Conservation (phyloP, 2,797 vertebrate genomes). For the Eurystomus glaucurus region DNA sequence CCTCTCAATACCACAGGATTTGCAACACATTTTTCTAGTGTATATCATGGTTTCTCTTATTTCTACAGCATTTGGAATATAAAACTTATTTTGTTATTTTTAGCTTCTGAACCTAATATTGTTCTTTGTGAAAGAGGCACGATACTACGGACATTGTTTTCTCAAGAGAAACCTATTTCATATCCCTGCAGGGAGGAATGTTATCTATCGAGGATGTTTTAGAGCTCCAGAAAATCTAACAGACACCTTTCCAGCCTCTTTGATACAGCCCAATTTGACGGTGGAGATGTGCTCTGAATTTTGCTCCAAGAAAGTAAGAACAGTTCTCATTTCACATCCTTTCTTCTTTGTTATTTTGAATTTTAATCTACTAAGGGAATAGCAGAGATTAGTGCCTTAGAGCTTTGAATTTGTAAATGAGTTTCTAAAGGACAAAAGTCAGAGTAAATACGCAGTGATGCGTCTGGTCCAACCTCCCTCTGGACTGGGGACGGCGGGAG, state of each 20-base stretch:
- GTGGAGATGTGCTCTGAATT: conserved; percentile 92
- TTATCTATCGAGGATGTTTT: conserved; percentile 94
- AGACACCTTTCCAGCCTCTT: conserved; percentile 85
- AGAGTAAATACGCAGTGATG: conserved; percentile 25
- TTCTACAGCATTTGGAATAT: background rate
- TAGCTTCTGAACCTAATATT: background rate
- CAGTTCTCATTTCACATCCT: background rate
- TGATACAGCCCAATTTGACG: conserved; percentile 88
- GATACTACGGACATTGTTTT: background rate
- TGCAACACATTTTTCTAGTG: background rate
- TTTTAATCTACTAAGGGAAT: background rate
- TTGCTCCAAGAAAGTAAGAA: conserved; percentile 94
- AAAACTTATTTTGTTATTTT: conserved; percentile 7
- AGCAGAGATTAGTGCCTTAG: conserved; percentile 28
- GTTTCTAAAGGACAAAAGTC: conserved; percentile 45
- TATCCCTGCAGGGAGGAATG: conserved; percentile 84
- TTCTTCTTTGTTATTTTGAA: conserved; percentile 14
- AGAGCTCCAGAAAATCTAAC: conserved; percentile 86
- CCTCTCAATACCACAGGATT: background rate
- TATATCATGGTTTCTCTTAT: background rate
- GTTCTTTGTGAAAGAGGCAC: background rate
- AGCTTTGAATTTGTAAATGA: conserved; percentile 53
- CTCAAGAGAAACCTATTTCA: conserved; percentile 64
- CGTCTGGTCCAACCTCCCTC: background rate
- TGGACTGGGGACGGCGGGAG: background rate